phyloP scores from a whole-genome alignment of 2,888 invertebrate genomes.

The Fragum whitleyi region DNA sequence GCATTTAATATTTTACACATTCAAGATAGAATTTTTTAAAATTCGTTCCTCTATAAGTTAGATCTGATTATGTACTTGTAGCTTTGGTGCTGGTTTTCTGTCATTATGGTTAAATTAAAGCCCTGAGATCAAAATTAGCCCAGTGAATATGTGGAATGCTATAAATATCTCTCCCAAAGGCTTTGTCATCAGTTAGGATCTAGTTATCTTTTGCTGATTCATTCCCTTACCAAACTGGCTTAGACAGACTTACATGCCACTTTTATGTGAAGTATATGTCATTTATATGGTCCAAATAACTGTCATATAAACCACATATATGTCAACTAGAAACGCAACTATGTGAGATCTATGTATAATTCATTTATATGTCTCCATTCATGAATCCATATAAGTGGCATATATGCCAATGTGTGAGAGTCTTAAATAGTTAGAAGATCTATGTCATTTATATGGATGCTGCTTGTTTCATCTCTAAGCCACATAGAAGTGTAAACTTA shows the following conservation, averaged over 20 bases:
- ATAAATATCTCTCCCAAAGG: too few species aligned
- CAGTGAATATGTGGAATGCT: too few species aligned
- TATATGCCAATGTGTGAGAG: not conserved
- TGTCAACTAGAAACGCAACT: not conserved
- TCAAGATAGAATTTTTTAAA: too few species aligned
- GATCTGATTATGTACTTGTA: too few species aligned
- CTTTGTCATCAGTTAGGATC: too few species aligned
- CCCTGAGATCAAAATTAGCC: too few species aligned
- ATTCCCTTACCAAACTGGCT: not conserved
- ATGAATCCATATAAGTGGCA: slow-evolving; percentile 3
- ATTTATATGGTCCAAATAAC: not conserved
- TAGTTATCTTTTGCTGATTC: too few species aligned
- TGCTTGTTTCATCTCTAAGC: not conserved
- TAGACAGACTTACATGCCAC: slow-evolving; percentile 1
- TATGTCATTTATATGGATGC: slow-evolving; percentile 14
- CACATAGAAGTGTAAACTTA: slow-evolving; percentile 9
- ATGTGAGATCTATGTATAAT: slow-evolving; percentile 2
- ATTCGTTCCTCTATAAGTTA: too few species aligned
- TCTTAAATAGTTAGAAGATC: not conserved
- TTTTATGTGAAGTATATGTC: slow-evolving; percentile 1
- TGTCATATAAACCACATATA: slow-evolving; percentile 3
- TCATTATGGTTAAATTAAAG: too few species aligned
- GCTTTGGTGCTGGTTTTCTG: too few species aligned
- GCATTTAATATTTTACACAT: too few species aligned
- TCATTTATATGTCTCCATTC: not conserved